Conservation (phyloP, 2,888 invertebrate species). For the Perizoma flavofasciatum region DNA sequence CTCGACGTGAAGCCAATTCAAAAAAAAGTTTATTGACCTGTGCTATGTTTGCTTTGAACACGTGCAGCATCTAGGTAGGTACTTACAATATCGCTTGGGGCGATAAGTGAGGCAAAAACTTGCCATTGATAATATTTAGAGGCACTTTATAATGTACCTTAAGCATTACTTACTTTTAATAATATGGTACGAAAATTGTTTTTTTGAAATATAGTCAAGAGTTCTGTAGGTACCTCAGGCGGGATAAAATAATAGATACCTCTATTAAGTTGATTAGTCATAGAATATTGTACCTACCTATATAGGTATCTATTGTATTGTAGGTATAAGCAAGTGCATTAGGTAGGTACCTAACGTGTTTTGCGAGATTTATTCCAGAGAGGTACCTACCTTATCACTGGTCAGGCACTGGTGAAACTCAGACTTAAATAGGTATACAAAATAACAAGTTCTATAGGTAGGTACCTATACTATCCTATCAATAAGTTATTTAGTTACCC, state of each 20-base stretch:
- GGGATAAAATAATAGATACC: neutral
- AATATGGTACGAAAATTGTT: slow-evolving; percentile 18
- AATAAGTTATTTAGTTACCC: too few relatives aligned
- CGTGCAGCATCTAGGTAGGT: slow-evolving; percentile 26
- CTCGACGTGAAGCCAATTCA: slow-evolving; percentile 31
- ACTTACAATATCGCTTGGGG: slow-evolving; percentile 16
- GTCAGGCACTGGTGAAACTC: too few relatives aligned
- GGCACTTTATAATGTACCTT: slow-evolving; percentile 27
- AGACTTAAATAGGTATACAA: too few relatives aligned
- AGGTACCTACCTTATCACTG: too few relatives aligned
- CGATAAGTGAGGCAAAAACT: slow-evolving; percentile 26
- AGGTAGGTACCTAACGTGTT: too few relatives aligned
- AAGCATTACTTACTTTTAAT: slow-evolving; percentile 21
- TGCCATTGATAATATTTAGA: slow-evolving; percentile 30
- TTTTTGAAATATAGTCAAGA: slow-evolving; percentile 18
- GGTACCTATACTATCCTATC: too few relatives aligned
- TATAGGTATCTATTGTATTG: too few relatives aligned
- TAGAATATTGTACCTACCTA: too few relatives aligned
- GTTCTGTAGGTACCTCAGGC: neutral
- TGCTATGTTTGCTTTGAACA: slow-evolving; percentile 32
- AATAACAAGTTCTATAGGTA: too few relatives aligned
- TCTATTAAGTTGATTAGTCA: too few relatives aligned
- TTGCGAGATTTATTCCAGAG: too few relatives aligned
- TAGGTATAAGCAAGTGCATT: too few relatives aligned
- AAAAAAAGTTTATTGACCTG: slow-evolving; percentile 37